Evolutionary conservation across 2,113 vertebrate species (phyloP).

Genomic region (Aspidoscelis tigris): DNA sequence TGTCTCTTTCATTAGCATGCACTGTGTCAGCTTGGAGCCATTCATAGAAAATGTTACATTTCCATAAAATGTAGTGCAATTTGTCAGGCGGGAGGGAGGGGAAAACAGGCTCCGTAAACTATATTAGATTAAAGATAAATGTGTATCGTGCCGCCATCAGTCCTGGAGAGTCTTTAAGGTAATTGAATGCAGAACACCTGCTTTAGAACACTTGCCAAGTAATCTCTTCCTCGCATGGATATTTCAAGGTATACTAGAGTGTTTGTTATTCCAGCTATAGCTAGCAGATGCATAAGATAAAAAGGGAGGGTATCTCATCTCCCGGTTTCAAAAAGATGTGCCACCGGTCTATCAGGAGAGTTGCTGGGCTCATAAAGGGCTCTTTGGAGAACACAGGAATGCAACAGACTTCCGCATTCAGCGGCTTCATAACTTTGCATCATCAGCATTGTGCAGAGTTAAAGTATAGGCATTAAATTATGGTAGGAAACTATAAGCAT

Average conservation of each 20-base stretch:
- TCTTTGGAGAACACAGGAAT: too few relatives aligned
- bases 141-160: slow-evolving; percentile 64
- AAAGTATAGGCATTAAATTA: too few relatives aligned
- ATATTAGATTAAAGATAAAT: slow-evolving; percentile 76
- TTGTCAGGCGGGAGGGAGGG: slow-evolving; percentile 64
- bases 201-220: slow-evolving; percentile 66
- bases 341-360: not conserved
- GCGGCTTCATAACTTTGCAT: too few relatives aligned
- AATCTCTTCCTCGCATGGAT: slow-evolving; percentile 28
- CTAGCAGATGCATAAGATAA: not conserved
- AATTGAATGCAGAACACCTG: slow-evolving; percentile 73
- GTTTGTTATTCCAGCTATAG: not conserved
- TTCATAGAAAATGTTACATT: slow-evolving; percentile 87
- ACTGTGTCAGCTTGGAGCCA: slow-evolving; percentile 68
- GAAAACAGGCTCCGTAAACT: slow-evolving; percentile 66
- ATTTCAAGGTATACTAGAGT: not conserved
- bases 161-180: slow-evolving; percentile 59
- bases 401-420: too few relatives aligned
- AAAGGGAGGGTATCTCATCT: not conserved
- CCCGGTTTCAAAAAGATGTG: not conserved
- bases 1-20: slow-evolving; percentile 81
- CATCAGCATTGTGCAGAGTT: too few relatives aligned
- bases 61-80: slow-evolving; percentile 83
- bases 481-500: too few relatives aligned
- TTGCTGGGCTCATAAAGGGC: too few relatives aligned